Conservation (phyloP, 2,888 invertebrate genomes). For the Erebia ligea region DNA sequence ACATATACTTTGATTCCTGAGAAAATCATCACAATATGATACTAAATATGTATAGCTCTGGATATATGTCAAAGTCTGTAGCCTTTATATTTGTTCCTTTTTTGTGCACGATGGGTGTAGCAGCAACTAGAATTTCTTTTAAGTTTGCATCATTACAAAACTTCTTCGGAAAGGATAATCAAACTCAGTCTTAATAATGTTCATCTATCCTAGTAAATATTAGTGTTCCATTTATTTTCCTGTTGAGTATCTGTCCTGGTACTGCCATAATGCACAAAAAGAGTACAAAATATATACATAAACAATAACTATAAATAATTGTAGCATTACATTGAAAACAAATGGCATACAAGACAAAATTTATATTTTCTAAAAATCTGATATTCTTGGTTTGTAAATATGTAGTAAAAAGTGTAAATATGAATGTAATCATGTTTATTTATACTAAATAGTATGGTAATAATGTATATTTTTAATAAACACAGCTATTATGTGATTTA, state of each 20-base stretch:
- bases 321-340: slow-evolving; percentile 10
- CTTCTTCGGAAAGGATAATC: no score
- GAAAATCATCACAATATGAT: neutral
- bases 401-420: neutral
- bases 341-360: neutral
- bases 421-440: slow-evolving; percentile 18
- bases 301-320: slow-evolving; percentile 3
- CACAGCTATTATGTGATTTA: slow-evolving; percentile 40
- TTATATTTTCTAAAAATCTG: slow-evolving; percentile 16
- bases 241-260: neutral
- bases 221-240: neutral
- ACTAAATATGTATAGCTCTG: neutral
- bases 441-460: slow-evolving; percentile 35
- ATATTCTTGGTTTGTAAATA: neutral
- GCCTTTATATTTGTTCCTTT: slow-evolving; percentile 7
- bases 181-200: no score
- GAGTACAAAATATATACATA: slow-evolving; percentile 22
- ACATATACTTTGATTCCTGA: no score
- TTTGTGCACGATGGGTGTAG: neutral
- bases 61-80: neutral
- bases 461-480: slow-evolving; percentile 28
- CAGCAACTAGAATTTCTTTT: neutral
- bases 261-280: slow-evolving; percentile 14
- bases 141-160: neutral
- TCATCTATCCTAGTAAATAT: no score